Conservation (phyloP, 2,797 vertebrate species). For the Hafferia zeledoni region DNA sequence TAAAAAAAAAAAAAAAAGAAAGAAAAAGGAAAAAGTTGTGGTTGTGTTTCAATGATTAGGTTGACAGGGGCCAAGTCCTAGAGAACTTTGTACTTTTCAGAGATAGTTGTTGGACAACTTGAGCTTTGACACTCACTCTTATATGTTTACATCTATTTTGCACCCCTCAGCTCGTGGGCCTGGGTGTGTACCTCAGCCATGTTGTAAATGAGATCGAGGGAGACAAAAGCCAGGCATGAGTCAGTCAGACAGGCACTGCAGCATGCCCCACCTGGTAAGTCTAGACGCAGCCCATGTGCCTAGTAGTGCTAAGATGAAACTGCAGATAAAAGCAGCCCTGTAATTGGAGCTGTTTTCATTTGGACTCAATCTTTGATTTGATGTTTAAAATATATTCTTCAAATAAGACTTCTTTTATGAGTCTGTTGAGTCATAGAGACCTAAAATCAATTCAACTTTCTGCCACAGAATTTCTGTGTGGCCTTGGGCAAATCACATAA, state of each 20-base stretch:
- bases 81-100: not conserved
- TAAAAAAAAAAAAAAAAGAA: not conserved
- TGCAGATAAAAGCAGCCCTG: slow-evolving; percentile 37
- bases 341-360: slow-evolving; percentile 34
- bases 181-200: not conserved
- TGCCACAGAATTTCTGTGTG: not conserved
- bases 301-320: not conserved
- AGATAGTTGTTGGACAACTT: not conserved
- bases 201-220: not conserved
- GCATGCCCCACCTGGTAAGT: slow-evolving; percentile 24
- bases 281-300: slow-evolving; percentile 23
- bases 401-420: slow-evolving; percentile 18
- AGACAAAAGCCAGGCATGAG: slow-evolving; percentile 5
- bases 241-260: not conserved
- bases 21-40: not conserved
- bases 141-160: not conserved
- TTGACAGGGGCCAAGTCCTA: not conserved
- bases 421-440: slow-evolving; percentile 7
- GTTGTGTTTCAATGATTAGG: not conserved
- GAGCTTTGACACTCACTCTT: not conserved
- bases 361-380: slow-evolving; percentile 12
- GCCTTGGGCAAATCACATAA: slow-evolving; percentile 25
- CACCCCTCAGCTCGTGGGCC: not conserved
- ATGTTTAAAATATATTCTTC: slow-evolving; percentile 21
- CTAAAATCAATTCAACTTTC: slow-evolving; percentile 16